These are phyloP conservation scores for Cataglyphis albicans DNA, from an alignment of 2,888 invertebrate genomes.

Conservation along the genomic window DNA sequence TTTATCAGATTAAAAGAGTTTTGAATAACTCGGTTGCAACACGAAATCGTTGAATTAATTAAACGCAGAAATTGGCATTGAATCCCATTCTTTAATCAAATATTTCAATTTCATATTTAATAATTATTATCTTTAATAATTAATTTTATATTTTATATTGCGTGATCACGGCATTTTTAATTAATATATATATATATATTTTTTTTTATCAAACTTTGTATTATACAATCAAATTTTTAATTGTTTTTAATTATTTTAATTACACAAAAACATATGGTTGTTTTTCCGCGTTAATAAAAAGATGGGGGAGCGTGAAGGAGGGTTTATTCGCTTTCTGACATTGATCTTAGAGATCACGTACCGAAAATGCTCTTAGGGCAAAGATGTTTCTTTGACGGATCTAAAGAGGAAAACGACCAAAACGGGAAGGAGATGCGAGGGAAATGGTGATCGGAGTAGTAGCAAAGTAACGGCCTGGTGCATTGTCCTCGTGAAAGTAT, in stretches of 20 bases:
- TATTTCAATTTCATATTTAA: neutral
- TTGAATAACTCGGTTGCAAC: neutral
- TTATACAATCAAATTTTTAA: neutral
- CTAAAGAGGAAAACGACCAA: constrained; percentile 12
- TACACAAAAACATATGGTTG: neutral
- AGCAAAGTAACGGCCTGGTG: constrained; percentile 36
- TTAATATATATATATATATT: neutral
- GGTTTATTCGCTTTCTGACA: neutral
- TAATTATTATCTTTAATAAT: neutral
- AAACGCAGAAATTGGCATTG: neutral
- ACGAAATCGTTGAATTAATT: neutral
- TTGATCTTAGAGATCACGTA: constrained; percentile 26
- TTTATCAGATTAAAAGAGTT: neutral
- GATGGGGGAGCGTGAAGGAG: neutral
- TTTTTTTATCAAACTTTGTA: neutral
- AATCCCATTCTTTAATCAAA: neutral
- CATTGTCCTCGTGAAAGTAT: constrained; percentile 56
- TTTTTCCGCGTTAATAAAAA: neutral
- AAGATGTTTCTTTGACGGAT: constrained; percentile 34
- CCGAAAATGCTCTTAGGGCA: constrained; percentile 36
- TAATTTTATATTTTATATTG: neutral
- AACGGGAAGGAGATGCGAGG: constrained; percentile 6
- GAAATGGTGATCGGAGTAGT: constrained; percentile 59
- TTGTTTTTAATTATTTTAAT: neutral
- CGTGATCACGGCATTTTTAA: neutral